Percentiles rank a stretch among this genome's conserved stretches.
Evolutionary conservation across 2,797 vertebrate genomes (phyloP).

Genomic region (Pachyuromys duprasi): DNA sequence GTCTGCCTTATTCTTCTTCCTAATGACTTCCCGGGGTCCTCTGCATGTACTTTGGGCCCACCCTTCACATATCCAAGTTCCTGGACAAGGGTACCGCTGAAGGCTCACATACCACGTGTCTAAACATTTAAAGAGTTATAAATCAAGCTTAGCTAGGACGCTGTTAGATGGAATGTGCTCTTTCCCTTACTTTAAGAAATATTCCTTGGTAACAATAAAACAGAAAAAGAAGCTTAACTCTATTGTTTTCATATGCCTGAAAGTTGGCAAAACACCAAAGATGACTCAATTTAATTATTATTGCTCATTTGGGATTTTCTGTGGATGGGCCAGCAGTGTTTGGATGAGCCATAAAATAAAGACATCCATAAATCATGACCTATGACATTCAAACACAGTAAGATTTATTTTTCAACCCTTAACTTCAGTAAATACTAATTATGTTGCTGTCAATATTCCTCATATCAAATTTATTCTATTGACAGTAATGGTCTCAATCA

Average conservation of each 20-base stretch:
- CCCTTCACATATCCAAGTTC: neutral
- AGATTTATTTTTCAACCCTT: slow-evolving; percentile 29
- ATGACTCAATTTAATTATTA: slow-evolving; percentile 63
- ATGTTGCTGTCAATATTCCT: slow-evolving; percentile 14
- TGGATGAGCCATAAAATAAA: slow-evolving; percentile 54
- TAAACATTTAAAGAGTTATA: slow-evolving; percentile 65
- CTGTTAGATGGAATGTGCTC: slow-evolving; percentile 5
- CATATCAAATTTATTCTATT: slow-evolving; percentile 45
- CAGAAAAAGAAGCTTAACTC: slow-evolving; percentile 38
- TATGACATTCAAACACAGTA: neutral
- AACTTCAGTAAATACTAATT: slow-evolving; percentile 64
- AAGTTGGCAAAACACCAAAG: slow-evolving; percentile 60
- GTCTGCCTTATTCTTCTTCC: neutral
- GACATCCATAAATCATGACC: slow-evolving; percentile 32
- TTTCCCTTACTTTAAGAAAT: slow-evolving; percentile 37
- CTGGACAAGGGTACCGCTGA: neutral
- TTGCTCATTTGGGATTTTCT: slow-evolving; percentile 35
- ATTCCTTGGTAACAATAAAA: slow-evolving; percentile 36
- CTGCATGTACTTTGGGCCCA: neutral
- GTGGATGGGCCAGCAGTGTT: slow-evolving; percentile 1
- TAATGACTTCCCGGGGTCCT: neutral
- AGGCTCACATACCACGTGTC: neutral
- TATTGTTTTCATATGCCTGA: slow-evolving; percentile 58
- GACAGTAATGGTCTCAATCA: slow-evolving; percentile 26
- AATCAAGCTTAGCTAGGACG: slow-evolving; percentile 59